phyloP scores from a whole-genome alignment of 2,113 vertebrate species.

The Kryptolebias marmoratus region DNA sequence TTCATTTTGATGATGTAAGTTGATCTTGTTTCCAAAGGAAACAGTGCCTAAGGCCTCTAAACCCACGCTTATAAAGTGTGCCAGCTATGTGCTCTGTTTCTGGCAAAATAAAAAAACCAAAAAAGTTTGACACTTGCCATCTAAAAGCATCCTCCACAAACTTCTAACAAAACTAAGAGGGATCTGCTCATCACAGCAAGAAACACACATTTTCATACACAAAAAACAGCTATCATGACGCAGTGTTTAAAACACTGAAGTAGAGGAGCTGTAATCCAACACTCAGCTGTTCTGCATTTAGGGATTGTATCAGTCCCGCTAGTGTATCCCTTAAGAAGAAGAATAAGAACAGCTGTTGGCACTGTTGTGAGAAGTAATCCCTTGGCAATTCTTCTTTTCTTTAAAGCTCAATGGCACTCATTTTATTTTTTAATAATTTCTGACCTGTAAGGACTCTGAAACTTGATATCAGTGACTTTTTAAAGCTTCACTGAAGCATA shows the following conservation, averaged over 20 bases:
- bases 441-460: slow-evolving; percentile 72
- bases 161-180: not conserved
- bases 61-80: not conserved
- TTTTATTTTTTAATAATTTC: slow-evolving; percentile 66
- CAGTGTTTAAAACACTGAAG: slow-evolving; percentile 34
- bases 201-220: not conserved
- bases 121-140: not conserved
- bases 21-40: slow-evolving; percentile 40
- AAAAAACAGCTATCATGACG: not conserved
- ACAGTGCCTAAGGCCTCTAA: slow-evolving; percentile 15
- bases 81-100: slow-evolving; percentile 1
- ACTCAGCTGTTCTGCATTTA: slow-evolving; percentile 53
- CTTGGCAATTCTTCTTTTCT: slow-evolving; percentile 62
- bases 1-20: slow-evolving; percentile 52
- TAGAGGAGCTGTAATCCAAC: slow-evolving; percentile 34
- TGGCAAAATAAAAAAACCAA: not conserved
- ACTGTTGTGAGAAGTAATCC: slow-evolving; percentile 57
- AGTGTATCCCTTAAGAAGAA: slow-evolving; percentile 53
- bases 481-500: slow-evolving; percentile 52
- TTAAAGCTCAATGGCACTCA: slow-evolving; percentile 60
- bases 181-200: not conserved
- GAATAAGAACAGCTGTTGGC: slow-evolving; percentile 72
- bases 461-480: slow-evolving; percentile 73
- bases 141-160: not conserved
- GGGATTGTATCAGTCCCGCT: slow-evolving; percentile 52